Evolutionary conservation across 2,888 invertebrate genomes (phyloP).

Genomic region (Aleiodes testaceus): DNA sequence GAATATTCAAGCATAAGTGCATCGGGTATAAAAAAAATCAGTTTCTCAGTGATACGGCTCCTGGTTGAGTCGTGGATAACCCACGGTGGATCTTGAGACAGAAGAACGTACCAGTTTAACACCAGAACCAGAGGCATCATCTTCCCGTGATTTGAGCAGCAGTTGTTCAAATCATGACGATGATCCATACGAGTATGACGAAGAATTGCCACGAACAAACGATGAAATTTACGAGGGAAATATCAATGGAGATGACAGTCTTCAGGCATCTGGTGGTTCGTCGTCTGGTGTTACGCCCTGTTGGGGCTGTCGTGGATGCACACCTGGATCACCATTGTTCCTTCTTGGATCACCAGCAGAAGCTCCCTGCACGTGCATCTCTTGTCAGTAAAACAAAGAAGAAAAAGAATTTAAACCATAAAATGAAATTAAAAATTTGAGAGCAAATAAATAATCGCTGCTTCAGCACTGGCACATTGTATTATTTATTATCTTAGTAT

Average conservation of each 20-base stretch:
- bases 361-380: slow-evolving; percentile 61
- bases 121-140: slow-evolving; percentile 37
- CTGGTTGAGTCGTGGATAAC: slow-evolving; percentile 31
- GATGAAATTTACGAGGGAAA: slow-evolving; percentile 45
- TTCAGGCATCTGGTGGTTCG: slow-evolving; percentile 52
- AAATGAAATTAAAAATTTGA: slow-evolving; percentile 9
- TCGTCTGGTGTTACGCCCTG: slow-evolving; percentile 57
- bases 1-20: no score
- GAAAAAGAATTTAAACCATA: slow-evolving; percentile 31
- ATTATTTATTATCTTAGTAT: background rate
- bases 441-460: no score
- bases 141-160: slow-evolving; percentile 42
- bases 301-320: slow-evolving; percentile 62
- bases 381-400: slow-evolving; percentile 61
- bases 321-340: slow-evolving; percentile 63
- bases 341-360: slow-evolving; percentile 66
- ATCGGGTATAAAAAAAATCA: background rate
- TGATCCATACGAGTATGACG: slow-evolving; percentile 74
- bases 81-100: slow-evolving; percentile 37
- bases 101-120: slow-evolving; percentile 24
- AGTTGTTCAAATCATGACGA: slow-evolving; percentile 61
- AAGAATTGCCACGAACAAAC: slow-evolving; percentile 65
- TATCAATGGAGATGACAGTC: slow-evolving; percentile 43
- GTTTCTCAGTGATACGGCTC: slow-evolving; percentile 34
- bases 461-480: no score